These are phyloP conservation scores for Pammene fasciana DNA, from an alignment of 2,888 invertebrate species.

Conservation along the genomic window DNA sequence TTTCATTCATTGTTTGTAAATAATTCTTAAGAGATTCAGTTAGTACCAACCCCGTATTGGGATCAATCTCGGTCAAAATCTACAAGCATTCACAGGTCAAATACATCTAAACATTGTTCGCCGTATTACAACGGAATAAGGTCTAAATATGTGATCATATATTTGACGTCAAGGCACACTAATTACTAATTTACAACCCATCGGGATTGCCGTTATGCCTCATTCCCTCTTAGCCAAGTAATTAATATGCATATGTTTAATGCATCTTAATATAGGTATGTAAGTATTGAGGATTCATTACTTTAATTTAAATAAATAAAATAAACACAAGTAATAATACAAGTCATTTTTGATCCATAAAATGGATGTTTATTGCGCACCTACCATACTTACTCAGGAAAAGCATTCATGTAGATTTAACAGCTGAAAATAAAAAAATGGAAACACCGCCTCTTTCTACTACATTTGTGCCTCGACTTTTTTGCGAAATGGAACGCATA, in stretches of 20 bases:
- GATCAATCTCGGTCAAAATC: slow-evolving; percentile 8
- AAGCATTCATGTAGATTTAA: too few relatives aligned
- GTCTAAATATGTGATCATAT: background rate
- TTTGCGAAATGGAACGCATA: too few relatives aligned
- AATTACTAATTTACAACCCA: slow-evolving; percentile 27
- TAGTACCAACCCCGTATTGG: background rate
- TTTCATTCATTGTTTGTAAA: background rate
- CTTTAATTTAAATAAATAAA: background rate
- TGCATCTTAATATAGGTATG: background rate
- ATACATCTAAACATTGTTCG: background rate
- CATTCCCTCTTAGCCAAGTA: slow-evolving; percentile 7
- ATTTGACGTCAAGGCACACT: background rate
- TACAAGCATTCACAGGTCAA: background rate
- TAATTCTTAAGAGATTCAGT: background rate
- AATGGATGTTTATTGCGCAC: too few relatives aligned
- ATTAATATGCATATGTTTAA: slow-evolving; percentile 7
- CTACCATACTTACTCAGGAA: too few relatives aligned
- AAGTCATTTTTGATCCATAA: too few relatives aligned
- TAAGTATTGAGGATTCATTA: background rate
- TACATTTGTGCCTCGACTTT: too few relatives aligned
- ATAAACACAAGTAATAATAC: too few relatives aligned
- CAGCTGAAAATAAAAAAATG: too few relatives aligned
- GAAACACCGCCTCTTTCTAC: too few relatives aligned
- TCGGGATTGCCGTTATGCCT: slow-evolving; percentile 11
- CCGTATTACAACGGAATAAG: slow-evolving; percentile 3